Evolutionary conservation across 2,797 vertebrate species (phyloP).

Genomic region (Artibeus jamaicensis): DNA sequence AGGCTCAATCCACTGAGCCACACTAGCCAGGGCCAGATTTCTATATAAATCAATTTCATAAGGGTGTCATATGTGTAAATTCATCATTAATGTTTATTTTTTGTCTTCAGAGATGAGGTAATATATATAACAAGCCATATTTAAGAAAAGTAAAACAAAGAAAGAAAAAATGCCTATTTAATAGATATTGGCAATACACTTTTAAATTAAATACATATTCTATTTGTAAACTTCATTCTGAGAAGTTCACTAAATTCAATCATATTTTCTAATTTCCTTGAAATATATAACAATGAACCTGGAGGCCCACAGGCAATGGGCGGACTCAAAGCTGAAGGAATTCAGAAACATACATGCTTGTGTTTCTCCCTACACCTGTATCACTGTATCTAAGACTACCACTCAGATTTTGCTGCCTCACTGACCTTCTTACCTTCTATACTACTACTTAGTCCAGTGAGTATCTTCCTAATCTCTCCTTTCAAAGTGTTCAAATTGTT

Average conservation of each 20-base stretch:
- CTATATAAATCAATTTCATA: background rate
- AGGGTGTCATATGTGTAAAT: background rate
- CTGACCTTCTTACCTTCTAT: background rate
- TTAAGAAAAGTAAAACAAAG: slow-evolving; percentile 1
- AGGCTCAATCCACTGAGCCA: too few species aligned
- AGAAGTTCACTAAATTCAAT: background rate
- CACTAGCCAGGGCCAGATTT: background rate
- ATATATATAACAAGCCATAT: background rate
- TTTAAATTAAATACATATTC: background rate
- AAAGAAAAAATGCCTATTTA: background rate
- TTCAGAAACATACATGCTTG: background rate
- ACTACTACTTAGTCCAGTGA: background rate
- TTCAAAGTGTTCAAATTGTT: background rate
- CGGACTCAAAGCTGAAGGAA: background rate
- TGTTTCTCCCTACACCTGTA: background rate
- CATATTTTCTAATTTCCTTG: slow-evolving; percentile 11
- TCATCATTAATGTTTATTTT: background rate
- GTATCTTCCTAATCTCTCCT: background rate
- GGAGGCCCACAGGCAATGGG: background rate
- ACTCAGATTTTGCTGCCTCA: background rate
- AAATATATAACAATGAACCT: background rate
- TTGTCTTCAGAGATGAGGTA: background rate
- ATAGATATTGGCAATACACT: slow-evolving; percentile 10
- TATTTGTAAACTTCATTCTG: slow-evolving; percentile 11
- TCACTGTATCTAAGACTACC: background rate